Evolutionary conservation across 2,888 invertebrate genomes (phyloP), one percentile per base, ranked within the genome.

Genomic region (Xestia xanthographa): DNA sequence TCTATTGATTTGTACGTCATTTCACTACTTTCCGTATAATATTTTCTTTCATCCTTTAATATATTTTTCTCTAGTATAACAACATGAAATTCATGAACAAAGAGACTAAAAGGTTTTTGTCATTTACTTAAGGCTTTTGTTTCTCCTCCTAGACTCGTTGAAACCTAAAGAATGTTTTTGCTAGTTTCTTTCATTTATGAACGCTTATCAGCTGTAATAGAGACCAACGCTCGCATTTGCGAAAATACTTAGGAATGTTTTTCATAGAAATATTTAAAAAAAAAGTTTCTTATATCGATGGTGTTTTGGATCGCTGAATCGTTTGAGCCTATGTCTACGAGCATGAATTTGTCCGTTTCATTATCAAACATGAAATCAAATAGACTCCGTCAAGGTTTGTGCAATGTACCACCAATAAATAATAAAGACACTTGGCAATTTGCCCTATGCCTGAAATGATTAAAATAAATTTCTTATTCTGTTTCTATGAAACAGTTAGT

Each of bases 401-500:
- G 20, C 17, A 12, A 48, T 70, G 11, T 60, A 26, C 43, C n/a
- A 53, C 14, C 14, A 50, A 58, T 63, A 53, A 68, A 58, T 63
- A 60, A 68, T 82, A 22, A 66, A 66, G 56, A 62, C 53, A 63
- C n/a, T 69, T 76, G 71, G 75, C 60, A 60, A 11, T 45, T 63
- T 75, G 81, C 56, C 72, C 56, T 38, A n/a, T 38, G 58, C 17
- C 38, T 56, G 14, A 68, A 45, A 62, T 66, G 4, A 72, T 69
- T n/a, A 12, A 76, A 72, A 75, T 53, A 58, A 29, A 67, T 80
- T 70, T 72, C 53, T 70, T 71, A 66, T 76, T 70, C 34, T 53
- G 66, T 34, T 80, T 84, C 63, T 67, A 22, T 70, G 67, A 65
- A 81, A 65, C 38, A 70, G 20, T 72, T 63, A 6, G 38, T 38